Evolutionary conservation across 2,797 vertebrate genomes (phyloP).

Genomic region (Darevskia mixta): DNA sequence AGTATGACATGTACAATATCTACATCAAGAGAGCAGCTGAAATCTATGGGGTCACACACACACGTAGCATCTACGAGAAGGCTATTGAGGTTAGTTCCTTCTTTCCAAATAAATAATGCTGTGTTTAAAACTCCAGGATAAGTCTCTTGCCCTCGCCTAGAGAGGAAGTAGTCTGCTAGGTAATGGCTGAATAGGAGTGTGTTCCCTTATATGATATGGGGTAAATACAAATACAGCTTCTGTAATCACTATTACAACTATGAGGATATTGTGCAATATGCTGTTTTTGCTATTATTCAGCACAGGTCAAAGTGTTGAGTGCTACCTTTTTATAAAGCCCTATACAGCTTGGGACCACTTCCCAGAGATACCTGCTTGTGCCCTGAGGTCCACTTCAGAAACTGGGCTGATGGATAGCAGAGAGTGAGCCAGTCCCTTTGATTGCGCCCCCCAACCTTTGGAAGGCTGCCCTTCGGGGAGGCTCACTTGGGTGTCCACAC

Average conservation of each 20-base stretch:
- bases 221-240: not conserved
- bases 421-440: not conserved
- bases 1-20: slow-evolving; percentile 94
- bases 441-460: not conserved
- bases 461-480: not conserved
- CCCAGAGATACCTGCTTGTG: not conserved
- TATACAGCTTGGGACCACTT: not conserved
- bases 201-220: not conserved
- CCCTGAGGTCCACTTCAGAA: not conserved
- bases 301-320: not conserved
- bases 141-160: not conserved
- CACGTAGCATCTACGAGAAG: slow-evolving; percentile 93
- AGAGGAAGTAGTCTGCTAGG: not conserved
- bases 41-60: slow-evolving; percentile 95
- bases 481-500: not conserved
- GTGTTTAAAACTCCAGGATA: not conserved
- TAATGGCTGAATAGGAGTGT: not conserved
- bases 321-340: not conserved
- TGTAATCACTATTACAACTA: not conserved
- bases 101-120: no score
- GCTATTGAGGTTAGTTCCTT: slow-evolving; percentile 87
- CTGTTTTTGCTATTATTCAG: not conserved
- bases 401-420: not conserved
- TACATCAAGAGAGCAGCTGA: slow-evolving; percentile 95
- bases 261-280: not conserved